Evolutionary conservation across 2,797 vertebrate genomes (phyloP), one percentile per base, ranked within the genome.

Genomic region (Diplodus sargus): DNA sequence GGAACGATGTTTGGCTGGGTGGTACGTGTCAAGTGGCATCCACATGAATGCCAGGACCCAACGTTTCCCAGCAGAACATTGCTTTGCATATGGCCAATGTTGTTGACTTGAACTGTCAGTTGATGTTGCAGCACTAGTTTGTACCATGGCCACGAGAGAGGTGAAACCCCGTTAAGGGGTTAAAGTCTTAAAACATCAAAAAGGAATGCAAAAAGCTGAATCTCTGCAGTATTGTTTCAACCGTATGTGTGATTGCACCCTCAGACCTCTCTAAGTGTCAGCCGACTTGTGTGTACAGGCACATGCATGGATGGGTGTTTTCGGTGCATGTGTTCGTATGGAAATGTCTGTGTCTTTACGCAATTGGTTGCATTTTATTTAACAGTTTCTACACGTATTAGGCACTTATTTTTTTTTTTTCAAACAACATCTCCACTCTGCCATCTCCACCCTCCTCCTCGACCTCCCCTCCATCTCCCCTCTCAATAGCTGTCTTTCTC

Each of bases 401-500:
- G 22, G 23, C 51, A 15, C 43, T 42, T 61, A 10, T 9, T 65
- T 56, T 4, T 58, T 20, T 20, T 59, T 3, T 67, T 63, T 81
- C 49, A 85, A 84, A 79, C 65, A 17, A 70, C 57, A 57, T 73
- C 59, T 83, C 66, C 25, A 16, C 74, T 89, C 60, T 90, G 75
- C 70, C 52, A 42, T 78, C 39, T 88, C 76, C 57, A 76, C 78
- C 73, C 81, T 82, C 72, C 76, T 79, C 76, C 70, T 75, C 70
- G 76, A 80, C 83, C 84, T 82, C 85, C 84, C 64, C 82, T 92
- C 88, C 70, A 61, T 83, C 71, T 89, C 43, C 91, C 62, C 60
- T 61, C 85, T 73, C 73, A 74, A 87, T 20, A 99, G 98, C 96
- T 99, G 95, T 97, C 97, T 91, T 99, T 99, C 95, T 97, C 97